Percentiles rank a stretch among this genome's conserved stretches.
These are phyloP conservation scores for Alexandromys fortis DNA, from an alignment of 2,113 vertebrate genomes.

Conservation along the genomic window DNA sequence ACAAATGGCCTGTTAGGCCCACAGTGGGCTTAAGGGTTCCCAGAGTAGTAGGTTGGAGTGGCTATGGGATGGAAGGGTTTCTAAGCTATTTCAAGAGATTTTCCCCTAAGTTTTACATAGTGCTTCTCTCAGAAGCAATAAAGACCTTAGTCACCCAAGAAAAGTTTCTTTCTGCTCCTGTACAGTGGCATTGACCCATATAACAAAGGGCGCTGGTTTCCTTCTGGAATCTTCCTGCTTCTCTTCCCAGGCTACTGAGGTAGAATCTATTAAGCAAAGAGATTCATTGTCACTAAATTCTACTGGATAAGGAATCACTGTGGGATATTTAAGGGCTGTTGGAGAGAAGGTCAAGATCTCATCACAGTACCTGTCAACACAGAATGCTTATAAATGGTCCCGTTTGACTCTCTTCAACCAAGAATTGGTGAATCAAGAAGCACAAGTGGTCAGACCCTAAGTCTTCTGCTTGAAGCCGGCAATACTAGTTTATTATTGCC, in stretches of 20 bases:
- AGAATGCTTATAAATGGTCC: background rate
- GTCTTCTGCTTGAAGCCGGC: too few relatives aligned
- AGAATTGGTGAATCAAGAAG: too few relatives aligned
- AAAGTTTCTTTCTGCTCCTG: background rate
- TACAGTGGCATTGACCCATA: background rate
- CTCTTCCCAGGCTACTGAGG: background rate
- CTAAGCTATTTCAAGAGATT: background rate
- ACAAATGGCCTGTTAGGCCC: background rate
- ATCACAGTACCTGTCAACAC: background rate
- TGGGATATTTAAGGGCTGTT: background rate
- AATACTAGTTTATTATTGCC: too few relatives aligned
- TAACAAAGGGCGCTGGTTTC: background rate
- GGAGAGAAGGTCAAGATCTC: background rate
- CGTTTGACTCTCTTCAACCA: background rate
- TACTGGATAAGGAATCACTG: background rate
- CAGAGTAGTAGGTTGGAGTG: background rate
- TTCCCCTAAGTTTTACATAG: background rate
- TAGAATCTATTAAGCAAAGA: background rate
- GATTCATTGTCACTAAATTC: background rate
- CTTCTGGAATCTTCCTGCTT: slow-evolving; percentile 8
- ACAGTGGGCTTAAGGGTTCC: background rate
- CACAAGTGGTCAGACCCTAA: too few relatives aligned
- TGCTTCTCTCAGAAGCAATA: background rate
- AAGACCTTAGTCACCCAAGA: background rate
- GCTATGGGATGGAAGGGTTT: background rate